Base-by-base conservation (phyloP, 2,113 vertebrate species). In the Corythaixoides concolor region DNA sequence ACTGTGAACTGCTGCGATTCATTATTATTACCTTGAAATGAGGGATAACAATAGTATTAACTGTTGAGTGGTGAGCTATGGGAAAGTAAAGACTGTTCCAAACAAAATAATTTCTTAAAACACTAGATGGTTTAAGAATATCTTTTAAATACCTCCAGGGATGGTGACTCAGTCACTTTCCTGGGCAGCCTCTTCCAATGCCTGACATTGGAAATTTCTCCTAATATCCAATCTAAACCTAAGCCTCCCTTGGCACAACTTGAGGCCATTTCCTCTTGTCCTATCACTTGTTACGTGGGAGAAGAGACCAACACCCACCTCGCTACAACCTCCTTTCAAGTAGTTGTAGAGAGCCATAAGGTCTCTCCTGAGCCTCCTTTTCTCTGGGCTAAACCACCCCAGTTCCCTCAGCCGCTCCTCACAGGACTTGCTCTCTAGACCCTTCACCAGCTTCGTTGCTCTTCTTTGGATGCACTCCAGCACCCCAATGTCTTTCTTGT, bases 381-480 rank as follows among this genome's bases (percentile, higher is more conserved):
- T 75, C 47, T 81, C 28, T 26, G 47, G 30, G 9, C 20, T 75
- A 5, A 83, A 67, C 45, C 37, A 16, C 4, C 24, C 17, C 28
- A 30, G 11, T 6, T 50, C 32, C 26, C 12, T 32, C 68, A 56
- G 28, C 49, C 2, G 0, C 37, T 67, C 6, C 24, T 63, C 20
- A 5, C 15, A 35, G 12, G 37, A 56, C 32, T 69, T 9, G 1
- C 66, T 5, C 47, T 77, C 45, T 3, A 39, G 60, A 63, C 9
- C 4, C 9, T 83, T 72, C 19, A 47, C 12, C 56, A 59, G 19
- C 53, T 91, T 72, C 0, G 0, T 27, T 69, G 12, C 17, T 12
- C 18, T 58, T 59, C 52, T 63, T 27, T 70, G 41, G 37, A 12
- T 8, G 2, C 0, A 1, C 27, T 62, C 23, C 37, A 67, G 30